These are phyloP conservation scores for Thoracochromis brauschi DNA, from an alignment of 2,113 vertebrate genomes.

Conservation along the genomic window DNA sequence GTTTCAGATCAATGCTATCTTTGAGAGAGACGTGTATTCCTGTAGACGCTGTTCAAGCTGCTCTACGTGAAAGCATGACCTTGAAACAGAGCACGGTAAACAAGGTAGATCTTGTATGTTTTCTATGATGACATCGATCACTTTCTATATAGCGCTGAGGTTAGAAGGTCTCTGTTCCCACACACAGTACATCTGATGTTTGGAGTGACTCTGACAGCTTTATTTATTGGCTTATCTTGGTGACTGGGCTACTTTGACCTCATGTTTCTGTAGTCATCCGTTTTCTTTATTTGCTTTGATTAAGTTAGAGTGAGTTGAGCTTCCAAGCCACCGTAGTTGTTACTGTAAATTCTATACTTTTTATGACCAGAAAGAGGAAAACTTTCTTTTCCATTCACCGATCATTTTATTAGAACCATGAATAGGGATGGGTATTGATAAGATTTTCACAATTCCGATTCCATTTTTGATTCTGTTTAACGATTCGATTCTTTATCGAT, in stretches of 20 bases:
- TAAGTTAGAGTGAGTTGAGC: background rate
- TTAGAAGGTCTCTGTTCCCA: background rate
- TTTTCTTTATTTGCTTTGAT: background rate
- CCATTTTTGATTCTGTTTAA: no score
- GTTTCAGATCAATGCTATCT: background rate
- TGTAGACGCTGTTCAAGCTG: background rate
- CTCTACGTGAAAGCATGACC: slow-evolving; percentile 6
- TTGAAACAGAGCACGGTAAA: slow-evolving; percentile 14
- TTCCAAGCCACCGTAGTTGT: background rate
- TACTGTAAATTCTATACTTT: background rate
- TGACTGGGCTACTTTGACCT: background rate
- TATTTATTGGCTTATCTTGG: background rate
- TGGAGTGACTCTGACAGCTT: background rate
- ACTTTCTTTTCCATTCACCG: background rate
- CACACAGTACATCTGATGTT: background rate
- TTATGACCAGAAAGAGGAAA: background rate
- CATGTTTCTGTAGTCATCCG: background rate
- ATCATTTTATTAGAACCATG: background rate
- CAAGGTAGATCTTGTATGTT: background rate
- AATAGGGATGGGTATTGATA: fast-evolving
- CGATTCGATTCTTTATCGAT: no score
- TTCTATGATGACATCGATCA: slow-evolving; percentile 19
- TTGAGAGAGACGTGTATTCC: background rate
- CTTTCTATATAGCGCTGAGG: background rate
- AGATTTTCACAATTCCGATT: fast-evolving